These are phyloP conservation scores for Ischnura elegans DNA, from an alignment of 2,888 invertebrate species.

Conservation along the genomic window DNA sequence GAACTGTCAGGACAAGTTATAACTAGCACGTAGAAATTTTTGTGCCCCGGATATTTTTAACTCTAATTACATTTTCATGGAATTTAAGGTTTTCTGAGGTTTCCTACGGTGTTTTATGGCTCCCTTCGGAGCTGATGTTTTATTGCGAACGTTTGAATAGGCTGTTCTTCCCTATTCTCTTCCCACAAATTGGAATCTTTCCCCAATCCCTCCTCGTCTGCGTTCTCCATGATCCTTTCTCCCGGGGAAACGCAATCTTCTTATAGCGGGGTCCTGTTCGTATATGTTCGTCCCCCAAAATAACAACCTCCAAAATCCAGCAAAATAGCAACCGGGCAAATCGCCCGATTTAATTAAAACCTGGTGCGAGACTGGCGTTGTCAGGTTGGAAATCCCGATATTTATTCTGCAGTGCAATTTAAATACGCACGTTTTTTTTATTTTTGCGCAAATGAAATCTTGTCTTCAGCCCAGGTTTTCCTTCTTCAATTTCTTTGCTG, in stretches of 20 bases:
- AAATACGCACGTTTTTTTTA: not conserved
- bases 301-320: too few species aligned
- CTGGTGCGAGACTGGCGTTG: not conserved
- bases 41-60: not conserved
- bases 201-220: not conserved
- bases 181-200: slow-evolving; percentile 15
- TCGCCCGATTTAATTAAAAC: not conserved
- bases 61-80: not conserved
- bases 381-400: not conserved
- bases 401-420: not conserved
- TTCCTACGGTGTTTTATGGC: not conserved
- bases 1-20: not conserved
- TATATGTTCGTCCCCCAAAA: not conserved
- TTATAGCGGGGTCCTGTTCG: not conserved
- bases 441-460: not conserved
- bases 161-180: not conserved
- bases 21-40: not conserved
- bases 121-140: slow-evolving; percentile 1
- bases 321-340: not conserved
- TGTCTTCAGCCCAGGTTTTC: not conserved
- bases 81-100: not conserved
- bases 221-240: not conserved
- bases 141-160: not conserved
- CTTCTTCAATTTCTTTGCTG: not conserved
- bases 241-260: not conserved